Percentiles rank a stretch among this genome's conserved stretches.
Evolutionary conservation across 2,113 vertebrate genomes (phyloP).

Genomic region (Oncorhynchus gorbuscha): DNA sequence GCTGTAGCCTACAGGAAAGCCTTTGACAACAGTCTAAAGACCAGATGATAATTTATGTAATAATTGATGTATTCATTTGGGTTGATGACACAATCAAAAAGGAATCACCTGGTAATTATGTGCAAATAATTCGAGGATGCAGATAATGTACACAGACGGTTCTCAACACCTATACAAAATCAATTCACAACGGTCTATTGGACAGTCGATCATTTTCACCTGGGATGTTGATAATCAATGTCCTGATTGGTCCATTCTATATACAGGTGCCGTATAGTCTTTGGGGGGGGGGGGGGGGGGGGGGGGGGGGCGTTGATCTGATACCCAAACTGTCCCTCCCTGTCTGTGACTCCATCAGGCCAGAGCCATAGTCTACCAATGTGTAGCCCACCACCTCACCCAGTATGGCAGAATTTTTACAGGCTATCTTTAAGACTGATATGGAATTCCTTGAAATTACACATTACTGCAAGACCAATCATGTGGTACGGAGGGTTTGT

Average conservation of each 20-base stretch:
- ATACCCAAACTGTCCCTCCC: neutral
- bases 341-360: neutral
- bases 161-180: too few relatives aligned
- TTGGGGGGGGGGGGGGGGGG: neutral
- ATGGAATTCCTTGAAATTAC: slow-evolving; percentile 8
- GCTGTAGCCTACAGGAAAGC: neutral
- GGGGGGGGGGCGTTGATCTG: too few relatives aligned
- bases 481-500: neutral
- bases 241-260: neutral
- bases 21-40: slow-evolving; percentile 27
- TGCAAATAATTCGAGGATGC: neutral
- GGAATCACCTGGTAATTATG: neutral
- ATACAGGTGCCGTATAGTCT: neutral
- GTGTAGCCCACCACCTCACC: slow-evolving; percentile 17
- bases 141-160: neutral
- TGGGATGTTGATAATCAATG: slow-evolving; percentile 1
- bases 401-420: slow-evolving; percentile 52
- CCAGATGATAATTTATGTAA: slow-evolving; percentile 23
- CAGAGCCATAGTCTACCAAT: slow-evolving; percentile 6
- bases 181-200: neutral
- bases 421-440: slow-evolving; percentile 18
- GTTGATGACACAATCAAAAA: neutral
- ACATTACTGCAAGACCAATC: neutral
- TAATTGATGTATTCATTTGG: neutral
- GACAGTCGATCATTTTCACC: neutral